Percentiles rank a stretch among this genome's conserved stretches.
phyloP scores from a whole-genome alignment of 2,113 vertebrate genomes.

The Phrynocephalus versicolor region DNA sequence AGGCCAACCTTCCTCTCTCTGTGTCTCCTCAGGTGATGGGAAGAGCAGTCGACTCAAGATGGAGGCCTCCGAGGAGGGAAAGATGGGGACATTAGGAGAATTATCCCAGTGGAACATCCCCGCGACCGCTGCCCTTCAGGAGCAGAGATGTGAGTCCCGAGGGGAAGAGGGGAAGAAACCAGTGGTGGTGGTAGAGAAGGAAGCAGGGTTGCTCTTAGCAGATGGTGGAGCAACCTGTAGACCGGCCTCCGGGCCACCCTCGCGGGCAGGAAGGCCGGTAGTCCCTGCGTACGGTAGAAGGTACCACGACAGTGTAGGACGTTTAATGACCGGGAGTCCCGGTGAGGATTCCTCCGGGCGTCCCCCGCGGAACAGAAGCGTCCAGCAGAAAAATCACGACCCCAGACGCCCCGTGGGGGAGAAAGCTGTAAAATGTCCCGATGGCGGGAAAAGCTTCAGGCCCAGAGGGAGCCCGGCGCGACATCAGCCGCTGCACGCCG shows the following conservation, averaged over 20 bases:
- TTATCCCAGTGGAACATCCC: neutral
- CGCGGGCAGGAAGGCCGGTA: neutral
- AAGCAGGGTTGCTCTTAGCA: neutral
- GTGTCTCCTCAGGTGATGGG: conserved; percentile 12
- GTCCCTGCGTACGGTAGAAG: neutral
- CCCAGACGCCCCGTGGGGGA: neutral
- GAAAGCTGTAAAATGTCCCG: neutral
- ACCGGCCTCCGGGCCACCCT: neutral
- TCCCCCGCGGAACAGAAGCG: neutral
- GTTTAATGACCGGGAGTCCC: neutral
- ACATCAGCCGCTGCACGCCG: neutral
- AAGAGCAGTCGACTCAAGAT: conserved; percentile 5
- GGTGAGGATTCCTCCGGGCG: neutral
- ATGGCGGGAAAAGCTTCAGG: neutral
- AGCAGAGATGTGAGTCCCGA: neutral
- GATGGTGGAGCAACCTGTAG: neutral
- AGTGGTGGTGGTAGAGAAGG: neutral
- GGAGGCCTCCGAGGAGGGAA: neutral
- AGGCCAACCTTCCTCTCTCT: neutral
- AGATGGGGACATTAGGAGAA: neutral
- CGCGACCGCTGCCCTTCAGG: neutral
- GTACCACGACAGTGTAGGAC: neutral
- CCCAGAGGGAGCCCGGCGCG: neutral
- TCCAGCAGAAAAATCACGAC: neutral
- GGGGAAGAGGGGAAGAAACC: neutral